A percentile compares a stretch with the other conserved stretches of the same genome.
Conservation (phyloP, 2,888 invertebrate genomes). For the Uloborus plumipes region DNA sequence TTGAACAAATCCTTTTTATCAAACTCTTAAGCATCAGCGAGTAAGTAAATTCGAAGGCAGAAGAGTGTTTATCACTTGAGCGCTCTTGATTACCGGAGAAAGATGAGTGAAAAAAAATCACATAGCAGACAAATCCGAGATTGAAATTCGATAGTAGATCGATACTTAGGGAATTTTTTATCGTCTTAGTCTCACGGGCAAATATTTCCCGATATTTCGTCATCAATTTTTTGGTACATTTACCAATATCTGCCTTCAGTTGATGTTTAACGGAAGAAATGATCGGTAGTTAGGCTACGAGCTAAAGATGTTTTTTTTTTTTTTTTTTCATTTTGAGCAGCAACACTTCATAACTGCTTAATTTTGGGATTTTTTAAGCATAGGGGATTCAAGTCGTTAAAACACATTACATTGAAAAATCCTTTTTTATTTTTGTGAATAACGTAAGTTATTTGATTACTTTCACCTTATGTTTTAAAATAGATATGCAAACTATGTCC, state of each 20-base stretch:
- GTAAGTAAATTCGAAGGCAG: conserved; percentile 19
- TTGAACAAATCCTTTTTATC: too few species aligned
- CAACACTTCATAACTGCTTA: too few species aligned
- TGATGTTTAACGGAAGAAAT: conserved; percentile 52
- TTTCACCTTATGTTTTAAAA: too few species aligned
- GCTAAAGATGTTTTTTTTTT: background rate
- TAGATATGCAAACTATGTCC: too few species aligned
- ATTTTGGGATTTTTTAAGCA: too few species aligned
- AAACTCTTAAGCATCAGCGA: too few species aligned
- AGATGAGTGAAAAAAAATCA: conserved; percentile 7
- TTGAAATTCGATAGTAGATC: conserved; percentile 52
- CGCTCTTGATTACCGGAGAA: conserved; percentile 2
- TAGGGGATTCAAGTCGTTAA: too few species aligned
- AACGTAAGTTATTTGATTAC: too few species aligned
- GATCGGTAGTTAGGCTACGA: conserved; percentile 18
- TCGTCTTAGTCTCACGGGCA: conserved; percentile 28
- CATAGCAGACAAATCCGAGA: conserved; percentile 47
- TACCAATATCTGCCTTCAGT: conserved; percentile 52
- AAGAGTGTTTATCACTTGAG: conserved; percentile 45
- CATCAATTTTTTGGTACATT: conserved; percentile 58
- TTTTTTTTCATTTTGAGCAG: too few species aligned
- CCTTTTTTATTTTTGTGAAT: too few species aligned
- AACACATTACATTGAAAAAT: too few species aligned
- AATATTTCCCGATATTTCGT: conserved; percentile 57
- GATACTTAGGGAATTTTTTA: conserved; percentile 51